Evolutionary conservation across 2,113 vertebrate species (phyloP), one percentile per base, ranked within the genome.

Genomic region (Microcebus ravelobensis): DNA sequence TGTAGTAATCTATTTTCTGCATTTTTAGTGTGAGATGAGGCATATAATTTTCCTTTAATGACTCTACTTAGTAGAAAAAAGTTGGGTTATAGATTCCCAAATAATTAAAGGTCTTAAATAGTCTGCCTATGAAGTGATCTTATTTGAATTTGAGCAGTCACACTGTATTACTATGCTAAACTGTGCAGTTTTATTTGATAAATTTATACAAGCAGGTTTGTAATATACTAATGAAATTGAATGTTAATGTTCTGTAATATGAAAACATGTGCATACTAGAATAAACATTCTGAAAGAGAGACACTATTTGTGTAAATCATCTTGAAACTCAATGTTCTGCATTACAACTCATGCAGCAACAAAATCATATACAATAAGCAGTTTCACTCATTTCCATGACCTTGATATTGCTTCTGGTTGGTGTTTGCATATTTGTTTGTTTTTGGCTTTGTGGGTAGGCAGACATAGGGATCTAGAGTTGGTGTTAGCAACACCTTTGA

Each of bases 51-150:
- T 71, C 5, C 25, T 1, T 87, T 88, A 93, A 71, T 89, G 31
- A 45, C 29, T 85, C 68, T 89, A 55, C 17, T 91, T 73, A 89
- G 36, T 73, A 18, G 48, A 15, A 36, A 76, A 82, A 83, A 27
- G 25, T 74, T 77, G 92, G 50, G 11, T 70, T 94, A 65, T 73
- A 70, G 15, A 67, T 70, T 90, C 48, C 15, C 29, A 91, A 96
- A 83, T 94, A 87, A 96, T 84, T 73, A 92, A 90, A 81, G 3
- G 5, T 77, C 55, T 95, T 76, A 90, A 96, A 36, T 77, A 84
- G 45, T 6, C 10, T 87, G 13, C 10, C 21, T 73, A 57, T 59
- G 23, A 89, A 65, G 6, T 63, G 27, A n/a, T 93, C 68, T 70
- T 73, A 81, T 34, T 85, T 95, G 90, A 95, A 93, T 70, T 39